Evolutionary conservation across 2,113 vertebrate species (phyloP).

Genomic region (Reinhardtius hippoglossoides): DNA sequence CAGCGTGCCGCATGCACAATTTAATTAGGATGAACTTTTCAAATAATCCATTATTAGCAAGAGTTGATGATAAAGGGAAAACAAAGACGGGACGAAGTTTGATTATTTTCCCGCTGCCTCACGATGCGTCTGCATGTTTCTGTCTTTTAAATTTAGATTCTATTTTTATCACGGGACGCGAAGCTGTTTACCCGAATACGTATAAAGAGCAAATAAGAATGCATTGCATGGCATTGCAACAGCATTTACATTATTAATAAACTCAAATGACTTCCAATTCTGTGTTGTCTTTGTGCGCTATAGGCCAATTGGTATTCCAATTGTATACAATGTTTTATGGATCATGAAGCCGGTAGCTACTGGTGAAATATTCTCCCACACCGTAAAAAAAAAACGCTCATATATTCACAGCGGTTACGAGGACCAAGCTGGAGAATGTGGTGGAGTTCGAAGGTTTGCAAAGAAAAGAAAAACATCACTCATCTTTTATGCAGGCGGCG

Average conservation of each 20-base stretch:
- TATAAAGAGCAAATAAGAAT: slow-evolving; percentile 52
- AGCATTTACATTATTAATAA: slow-evolving; percentile 66
- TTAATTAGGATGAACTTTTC: slow-evolving; percentile 75
- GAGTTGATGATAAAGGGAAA: slow-evolving; percentile 55
- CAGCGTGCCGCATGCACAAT: slow-evolving; percentile 39
- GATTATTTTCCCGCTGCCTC: slow-evolving; percentile 44
- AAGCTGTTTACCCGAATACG: slow-evolving; percentile 46
- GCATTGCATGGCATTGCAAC: slow-evolving; percentile 52
- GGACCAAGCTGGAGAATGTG: slow-evolving; percentile 60
- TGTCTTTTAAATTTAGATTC: slow-evolving; percentile 42
- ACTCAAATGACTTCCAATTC: slow-evolving; percentile 46
- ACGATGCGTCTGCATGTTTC: not conserved
- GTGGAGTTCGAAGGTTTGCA: slow-evolving; percentile 64
- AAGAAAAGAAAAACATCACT: slow-evolving; percentile 43
- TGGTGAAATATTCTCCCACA: slow-evolving; percentile 55
- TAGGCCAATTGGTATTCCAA: slow-evolving; percentile 56
- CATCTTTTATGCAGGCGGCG: slow-evolving; percentile 72
- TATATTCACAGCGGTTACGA: slow-evolving; percentile 47
- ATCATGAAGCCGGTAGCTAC: slow-evolving; percentile 55
- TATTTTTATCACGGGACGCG: slow-evolving; percentile 48
- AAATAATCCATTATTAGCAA: slow-evolving; percentile 70
- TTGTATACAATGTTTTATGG: slow-evolving; percentile 70
- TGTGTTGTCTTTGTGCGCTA: slow-evolving; percentile 46
- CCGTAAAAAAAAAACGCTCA: slow-evolving; percentile 43
- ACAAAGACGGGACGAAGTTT: slow-evolving; percentile 42